phyloP scores from a whole-genome alignment of 2,113 vertebrate genomes.

The Eulemur macaco region DNA sequence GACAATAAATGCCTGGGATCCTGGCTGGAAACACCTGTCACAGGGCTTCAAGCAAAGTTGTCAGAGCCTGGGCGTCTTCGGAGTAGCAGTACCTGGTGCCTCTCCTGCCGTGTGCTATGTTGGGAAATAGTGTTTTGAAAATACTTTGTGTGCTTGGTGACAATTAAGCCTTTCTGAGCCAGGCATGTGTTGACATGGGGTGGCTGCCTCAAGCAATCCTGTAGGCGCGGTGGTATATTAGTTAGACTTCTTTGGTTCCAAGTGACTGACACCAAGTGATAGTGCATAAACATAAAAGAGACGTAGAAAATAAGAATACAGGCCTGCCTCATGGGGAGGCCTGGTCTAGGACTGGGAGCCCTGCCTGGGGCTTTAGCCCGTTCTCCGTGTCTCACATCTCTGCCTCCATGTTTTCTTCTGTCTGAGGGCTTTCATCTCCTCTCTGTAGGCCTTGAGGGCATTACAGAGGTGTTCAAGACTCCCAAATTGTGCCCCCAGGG shows the following conservation, averaged over 20 bases:
- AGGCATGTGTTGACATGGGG: background rate
- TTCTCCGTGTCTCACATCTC: background rate
- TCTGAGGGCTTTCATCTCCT: background rate
- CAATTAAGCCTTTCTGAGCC: background rate
- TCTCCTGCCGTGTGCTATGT: fast-evolving
- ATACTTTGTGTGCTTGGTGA: background rate
- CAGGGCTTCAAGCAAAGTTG: background rate
- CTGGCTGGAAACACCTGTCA: background rate
- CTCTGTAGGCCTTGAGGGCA: background rate
- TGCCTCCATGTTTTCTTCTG: background rate
- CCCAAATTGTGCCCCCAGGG: background rate
- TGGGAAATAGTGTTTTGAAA: background rate
- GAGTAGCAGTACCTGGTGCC: background rate
- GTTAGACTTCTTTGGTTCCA: background rate
- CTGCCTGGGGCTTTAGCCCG: no score
- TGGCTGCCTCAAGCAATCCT: background rate
- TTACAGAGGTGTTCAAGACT: background rate
- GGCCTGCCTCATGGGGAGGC: background rate
- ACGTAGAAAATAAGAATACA: background rate
- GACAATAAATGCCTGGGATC: background rate
- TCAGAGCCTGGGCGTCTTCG: background rate
- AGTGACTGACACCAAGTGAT: background rate
- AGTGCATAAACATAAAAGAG: background rate
- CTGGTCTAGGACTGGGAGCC: background rate
- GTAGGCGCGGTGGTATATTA: background rate